Evolutionary conservation across 53 echinoderm and acorn worm species (phyloP).

Genomic region (Apostichopus leukothele): DNA sequence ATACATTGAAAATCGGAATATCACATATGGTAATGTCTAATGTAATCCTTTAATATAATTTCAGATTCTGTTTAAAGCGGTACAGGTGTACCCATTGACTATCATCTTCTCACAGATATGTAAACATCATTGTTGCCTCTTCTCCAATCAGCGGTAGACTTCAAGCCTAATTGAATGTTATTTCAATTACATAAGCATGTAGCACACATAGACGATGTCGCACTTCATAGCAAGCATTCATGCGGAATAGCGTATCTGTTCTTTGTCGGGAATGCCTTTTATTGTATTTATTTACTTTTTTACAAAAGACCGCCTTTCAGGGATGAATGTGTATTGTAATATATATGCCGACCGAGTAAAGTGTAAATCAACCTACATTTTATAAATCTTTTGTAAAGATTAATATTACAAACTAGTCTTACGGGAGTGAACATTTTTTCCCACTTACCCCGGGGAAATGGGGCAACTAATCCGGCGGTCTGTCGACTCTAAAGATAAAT

Average conservation of each 20-base stretch:
- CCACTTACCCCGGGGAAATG: slow-evolving; percentile 40
- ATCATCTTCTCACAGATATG: not conserved
- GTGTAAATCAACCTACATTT: not conserved
- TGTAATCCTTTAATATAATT: no score
- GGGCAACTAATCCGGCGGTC: slow-evolving; percentile 38
- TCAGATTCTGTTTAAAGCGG: no score
- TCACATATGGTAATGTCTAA: no score
- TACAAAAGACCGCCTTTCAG: no score
- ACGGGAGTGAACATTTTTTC: not conserved
- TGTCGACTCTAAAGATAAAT: not conserved
- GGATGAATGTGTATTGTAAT: no score
- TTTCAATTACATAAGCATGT: not conserved
- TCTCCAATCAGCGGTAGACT: not conserved
- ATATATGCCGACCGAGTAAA: no score
- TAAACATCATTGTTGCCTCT: not conserved
- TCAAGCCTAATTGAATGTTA: slow-evolving; percentile 25
- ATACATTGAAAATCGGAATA: no score
- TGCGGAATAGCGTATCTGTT: slow-evolving; percentile 10
- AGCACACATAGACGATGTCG: not conserved
- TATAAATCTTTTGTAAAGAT: slow-evolving; percentile 13
- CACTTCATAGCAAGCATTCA: slow-evolving; percentile 14
- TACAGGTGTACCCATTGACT: not conserved
- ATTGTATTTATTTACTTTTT: no score
- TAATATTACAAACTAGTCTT: slow-evolving; percentile 37
- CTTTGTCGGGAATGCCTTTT: no score